Evolutionary conservation across 1,140 invertebrate species (phyloP).

Genomic region (Pachypsylla venusta): DNA sequence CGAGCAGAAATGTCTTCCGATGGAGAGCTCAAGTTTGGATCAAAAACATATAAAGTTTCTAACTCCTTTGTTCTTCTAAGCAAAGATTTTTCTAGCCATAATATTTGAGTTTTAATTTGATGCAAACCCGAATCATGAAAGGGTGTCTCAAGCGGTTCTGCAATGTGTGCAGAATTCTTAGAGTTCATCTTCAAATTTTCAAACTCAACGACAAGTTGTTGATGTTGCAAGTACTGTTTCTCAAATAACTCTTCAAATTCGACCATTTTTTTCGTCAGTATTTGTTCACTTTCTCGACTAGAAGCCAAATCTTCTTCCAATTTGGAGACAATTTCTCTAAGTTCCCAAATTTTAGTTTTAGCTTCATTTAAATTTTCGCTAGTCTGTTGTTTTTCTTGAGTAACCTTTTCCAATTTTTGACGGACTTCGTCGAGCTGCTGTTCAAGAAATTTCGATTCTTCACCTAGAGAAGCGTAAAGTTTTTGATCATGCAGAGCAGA

Average conservation of each 20-base stretch:
- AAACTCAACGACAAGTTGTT: background rate
- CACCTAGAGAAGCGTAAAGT: slow-evolving; percentile 20
- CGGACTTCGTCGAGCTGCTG: background rate
- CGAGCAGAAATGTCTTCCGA: slow-evolving; percentile 57
- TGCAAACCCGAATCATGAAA: background rate
- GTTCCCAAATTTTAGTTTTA: slow-evolving; percentile 3
- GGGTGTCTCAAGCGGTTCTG: background rate
- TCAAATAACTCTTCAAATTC: background rate
- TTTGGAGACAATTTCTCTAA: background rate
- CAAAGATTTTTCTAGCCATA: slow-evolving; percentile 29
- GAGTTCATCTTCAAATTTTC: background rate
- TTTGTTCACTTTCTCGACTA: background rate
- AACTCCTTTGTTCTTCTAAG: slow-evolving; percentile 49
- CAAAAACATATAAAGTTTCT: slow-evolving; percentile 39
- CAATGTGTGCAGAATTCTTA: background rate
- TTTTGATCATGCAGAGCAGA: slow-evolving; percentile 43
- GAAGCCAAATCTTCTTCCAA: background rate
- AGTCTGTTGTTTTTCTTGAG: background rate
- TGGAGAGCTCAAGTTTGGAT: slow-evolving; percentile 42
- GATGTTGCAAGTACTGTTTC: background rate
- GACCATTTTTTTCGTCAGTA: background rate
- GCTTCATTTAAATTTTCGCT: background rate
- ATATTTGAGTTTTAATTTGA: slow-evolving; percentile 3
- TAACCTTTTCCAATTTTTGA: background rate
- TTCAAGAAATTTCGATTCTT: background rate